Evolutionary conservation across 64 coral and sea anemone genomes (phyloP).

Genomic region (Pocillopora verrucosa): DNA sequence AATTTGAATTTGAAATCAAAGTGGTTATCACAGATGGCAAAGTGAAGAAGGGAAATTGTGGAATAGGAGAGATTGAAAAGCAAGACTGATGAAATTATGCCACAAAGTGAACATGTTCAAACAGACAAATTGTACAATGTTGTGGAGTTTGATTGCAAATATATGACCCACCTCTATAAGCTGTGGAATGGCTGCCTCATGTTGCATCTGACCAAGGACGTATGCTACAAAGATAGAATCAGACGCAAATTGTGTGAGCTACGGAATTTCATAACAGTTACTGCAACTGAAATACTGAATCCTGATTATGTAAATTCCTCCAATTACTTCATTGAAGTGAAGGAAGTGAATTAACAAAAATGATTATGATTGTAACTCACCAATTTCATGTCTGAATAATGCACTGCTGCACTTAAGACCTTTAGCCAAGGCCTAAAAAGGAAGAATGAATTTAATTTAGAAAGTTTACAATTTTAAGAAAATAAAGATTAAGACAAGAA

Average conservation of each 20-base stretch:
- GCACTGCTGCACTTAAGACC: slow-evolving; percentile 91
- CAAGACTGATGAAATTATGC: too few relatives aligned
- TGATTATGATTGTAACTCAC: slow-evolving; percentile 20
- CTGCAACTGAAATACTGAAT: too few relatives aligned
- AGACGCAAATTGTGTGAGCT: not conserved
- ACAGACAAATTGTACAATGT: too few relatives aligned
- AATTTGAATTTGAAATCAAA: too few relatives aligned
- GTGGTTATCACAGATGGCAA: too few relatives aligned
- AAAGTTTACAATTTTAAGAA: not conserved
- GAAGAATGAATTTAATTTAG: not conserved
- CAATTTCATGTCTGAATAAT: slow-evolving; percentile 97
- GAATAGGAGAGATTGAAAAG: too few relatives aligned
- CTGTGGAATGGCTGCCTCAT: slow-evolving; percentile 86
- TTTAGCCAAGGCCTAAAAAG: slow-evolving; percentile 72
- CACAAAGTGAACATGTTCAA: too few relatives aligned
- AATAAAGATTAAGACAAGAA: not conserved
- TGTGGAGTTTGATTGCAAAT: too few relatives aligned
- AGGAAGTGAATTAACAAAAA: not conserved
- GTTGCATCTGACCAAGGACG: slow-evolving; percentile 96
- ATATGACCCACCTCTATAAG: slow-evolving; percentile 63
- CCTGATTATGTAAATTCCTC: too few relatives aligned
- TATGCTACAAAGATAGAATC: slow-evolving; percentile 61
- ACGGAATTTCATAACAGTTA: too few relatives aligned
- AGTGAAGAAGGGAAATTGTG: too few relatives aligned
- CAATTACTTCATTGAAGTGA: too few relatives aligned